phyloP scores from a whole-genome alignment of 35 echinoderm and acorn worm species.

The Anneissia japonica region DNA sequence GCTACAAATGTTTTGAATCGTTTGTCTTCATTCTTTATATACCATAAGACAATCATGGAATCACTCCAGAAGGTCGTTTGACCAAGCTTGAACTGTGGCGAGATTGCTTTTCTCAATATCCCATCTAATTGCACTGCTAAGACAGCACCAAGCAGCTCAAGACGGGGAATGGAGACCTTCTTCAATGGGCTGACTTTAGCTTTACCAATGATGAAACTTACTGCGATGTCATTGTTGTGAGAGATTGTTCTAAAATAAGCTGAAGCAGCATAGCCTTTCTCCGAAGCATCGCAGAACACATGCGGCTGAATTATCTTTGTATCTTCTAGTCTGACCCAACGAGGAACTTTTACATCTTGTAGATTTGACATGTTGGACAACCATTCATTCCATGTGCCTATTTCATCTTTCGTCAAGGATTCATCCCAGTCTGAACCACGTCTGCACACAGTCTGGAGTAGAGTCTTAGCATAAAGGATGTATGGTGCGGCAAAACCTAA shows the following conservation, averaged over 20 bases:
- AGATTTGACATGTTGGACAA: not conserved
- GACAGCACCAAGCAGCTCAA: slow-evolving; percentile 7
- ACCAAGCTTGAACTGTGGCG: not conserved
- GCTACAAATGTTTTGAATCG: slow-evolving; percentile 47
- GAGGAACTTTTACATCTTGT: not conserved
- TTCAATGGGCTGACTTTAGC: slow-evolving; percentile 9
- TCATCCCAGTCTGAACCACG: not conserved
- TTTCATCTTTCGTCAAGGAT: slow-evolving; percentile 3
- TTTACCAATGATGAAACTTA: slow-evolving; percentile 7
- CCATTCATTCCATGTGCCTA: slow-evolving; percentile 6
- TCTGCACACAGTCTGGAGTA: not conserved
- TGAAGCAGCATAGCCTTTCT: slow-evolving; percentile 30
- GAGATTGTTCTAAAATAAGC: slow-evolving; percentile 5
- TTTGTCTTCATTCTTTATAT: slow-evolving; percentile 15
- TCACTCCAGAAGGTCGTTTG: slow-evolving; percentile 27
- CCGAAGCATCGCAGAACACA: slow-evolving; percentile 29
- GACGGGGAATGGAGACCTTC: slow-evolving; percentile 1
- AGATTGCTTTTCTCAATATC: slow-evolving; percentile 8
- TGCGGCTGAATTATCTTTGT: not conserved
- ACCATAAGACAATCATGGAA: slow-evolving; percentile 23
- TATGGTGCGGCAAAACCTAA: slow-evolving; percentile 17
- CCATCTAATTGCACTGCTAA: slow-evolving; percentile 5
- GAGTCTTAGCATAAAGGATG: not conserved
- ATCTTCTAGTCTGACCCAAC: not conserved
- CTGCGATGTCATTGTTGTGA: not conserved